Evolutionary conservation across 1,140 invertebrate species (phyloP).

Genomic region (Neotoxoptera formosana): DNA sequence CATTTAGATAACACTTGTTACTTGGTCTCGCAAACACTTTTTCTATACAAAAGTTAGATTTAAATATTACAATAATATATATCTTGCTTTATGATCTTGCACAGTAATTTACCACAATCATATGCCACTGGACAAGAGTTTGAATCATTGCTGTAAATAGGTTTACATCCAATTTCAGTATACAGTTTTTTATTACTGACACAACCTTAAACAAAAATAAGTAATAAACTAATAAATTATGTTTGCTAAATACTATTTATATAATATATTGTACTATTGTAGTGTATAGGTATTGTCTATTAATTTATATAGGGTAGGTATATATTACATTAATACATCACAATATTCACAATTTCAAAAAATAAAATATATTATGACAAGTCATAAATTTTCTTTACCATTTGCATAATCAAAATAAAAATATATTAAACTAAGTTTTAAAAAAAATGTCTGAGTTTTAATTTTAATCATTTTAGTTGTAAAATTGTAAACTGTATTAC

Average conservation of each 20-base stretch:
- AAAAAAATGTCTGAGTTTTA: neutral
- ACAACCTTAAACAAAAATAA: constrained; percentile 39
- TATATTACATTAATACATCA: no score
- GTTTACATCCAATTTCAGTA: constrained; percentile 45
- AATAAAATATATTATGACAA: neutral
- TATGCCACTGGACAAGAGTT: constrained; percentile 40
- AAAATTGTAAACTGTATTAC: neutral
- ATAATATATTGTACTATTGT: neutral
- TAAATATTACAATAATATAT: neutral
- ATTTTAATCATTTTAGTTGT: constrained; percentile 1
- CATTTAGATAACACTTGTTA: constrained; percentile 43
- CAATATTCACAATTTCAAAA: neutral
- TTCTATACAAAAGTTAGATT: constrained; percentile 17
- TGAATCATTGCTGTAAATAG: neutral
- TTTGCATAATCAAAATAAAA: neutral
- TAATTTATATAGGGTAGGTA: neutral
- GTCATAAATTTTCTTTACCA: neutral
- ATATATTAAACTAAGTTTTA: neutral
- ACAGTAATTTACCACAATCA: constrained; percentile 25
- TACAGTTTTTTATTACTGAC: constrained; percentile 38
- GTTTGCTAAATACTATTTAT: no score
- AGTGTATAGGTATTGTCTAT: neutral
- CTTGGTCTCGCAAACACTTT: neutral
- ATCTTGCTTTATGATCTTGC: neutral
- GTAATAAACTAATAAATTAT: neutral